Percentiles rank a stretch among this genome's conserved stretches.
These are phyloP conservation scores for Salmo trutta DNA, from an alignment of 2,797 vertebrate species.

Conservation along the genomic window DNA sequence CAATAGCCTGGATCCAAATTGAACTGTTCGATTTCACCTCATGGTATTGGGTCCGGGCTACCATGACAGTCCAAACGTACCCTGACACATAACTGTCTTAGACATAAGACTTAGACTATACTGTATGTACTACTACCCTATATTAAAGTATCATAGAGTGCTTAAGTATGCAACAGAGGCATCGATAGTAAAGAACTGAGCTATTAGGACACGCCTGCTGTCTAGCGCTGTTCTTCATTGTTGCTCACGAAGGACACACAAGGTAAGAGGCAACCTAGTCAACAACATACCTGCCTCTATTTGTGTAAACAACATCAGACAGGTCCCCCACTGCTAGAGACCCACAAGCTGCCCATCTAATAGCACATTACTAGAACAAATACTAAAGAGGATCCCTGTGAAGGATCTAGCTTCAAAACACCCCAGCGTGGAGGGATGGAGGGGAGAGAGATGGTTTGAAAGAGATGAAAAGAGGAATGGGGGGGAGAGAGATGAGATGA, in stretches of 20 bases:
- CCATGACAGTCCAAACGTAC: too few species aligned
- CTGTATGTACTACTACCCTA: neutral
- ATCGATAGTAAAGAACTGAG: neutral
- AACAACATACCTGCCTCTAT: constrained; percentile 30
- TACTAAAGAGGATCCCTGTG: too few species aligned
- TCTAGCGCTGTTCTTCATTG: too few species aligned
- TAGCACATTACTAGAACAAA: neutral
- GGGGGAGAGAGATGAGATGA: neutral
- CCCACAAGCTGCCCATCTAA: constrained; percentile 33
- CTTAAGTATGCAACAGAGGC: neutral
- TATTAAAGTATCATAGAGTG: neutral
- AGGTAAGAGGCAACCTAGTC: constrained; percentile 26
- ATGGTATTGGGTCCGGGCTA: too few species aligned
- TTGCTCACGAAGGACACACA: constrained; percentile 9
- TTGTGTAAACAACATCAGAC: constrained; percentile 53
- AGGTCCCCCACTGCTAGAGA: constrained; percentile 30
- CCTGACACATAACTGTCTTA: neutral
- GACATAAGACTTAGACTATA: neutral
- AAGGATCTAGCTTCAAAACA: neutral
- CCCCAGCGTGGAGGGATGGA: constrained; percentile 1
- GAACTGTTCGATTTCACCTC: neutral
- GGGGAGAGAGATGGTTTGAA: neutral
- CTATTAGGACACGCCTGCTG: neutral
- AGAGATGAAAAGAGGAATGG: neutral
- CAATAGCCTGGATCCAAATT: neutral